A percentile compares a stretch with the other conserved stretches of the same genome.
Conservation (phyloP, 2,113 vertebrate genomes). For the Peucedramus taeniatus region DNA sequence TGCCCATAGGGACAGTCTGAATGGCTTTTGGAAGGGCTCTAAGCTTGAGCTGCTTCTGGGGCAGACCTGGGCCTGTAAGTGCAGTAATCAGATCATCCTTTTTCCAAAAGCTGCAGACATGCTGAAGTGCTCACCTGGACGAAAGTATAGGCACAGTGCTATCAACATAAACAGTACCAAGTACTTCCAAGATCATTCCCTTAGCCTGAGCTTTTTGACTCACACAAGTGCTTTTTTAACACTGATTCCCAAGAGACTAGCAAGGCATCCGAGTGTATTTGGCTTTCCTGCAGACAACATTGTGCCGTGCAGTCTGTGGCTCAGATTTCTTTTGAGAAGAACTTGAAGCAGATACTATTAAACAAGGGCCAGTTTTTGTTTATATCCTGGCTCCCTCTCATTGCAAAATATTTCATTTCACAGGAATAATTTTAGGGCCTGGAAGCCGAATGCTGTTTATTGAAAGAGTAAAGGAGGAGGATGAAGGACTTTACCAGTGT, state of each 20-base stretch:
- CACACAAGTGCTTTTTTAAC: neutral
- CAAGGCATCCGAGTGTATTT: neutral
- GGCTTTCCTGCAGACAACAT: neutral
- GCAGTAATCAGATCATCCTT: neutral
- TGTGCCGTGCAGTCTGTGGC: neutral
- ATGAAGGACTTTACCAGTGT: slow-evolving; percentile 89
- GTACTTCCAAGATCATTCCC: neutral
- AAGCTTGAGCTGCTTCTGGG: neutral
- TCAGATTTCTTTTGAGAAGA: slow-evolving; percentile 5
- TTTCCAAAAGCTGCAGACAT: neutral
- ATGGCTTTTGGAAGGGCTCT: neutral
- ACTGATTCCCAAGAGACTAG: neutral
- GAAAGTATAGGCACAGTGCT: neutral
- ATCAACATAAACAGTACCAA: neutral
- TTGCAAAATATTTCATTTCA: slow-evolving; percentile 60
- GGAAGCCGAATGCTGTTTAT: slow-evolving; percentile 86
- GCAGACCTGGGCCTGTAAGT: neutral
- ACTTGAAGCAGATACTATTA: slow-evolving; percentile 38
- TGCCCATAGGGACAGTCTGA: neutral
- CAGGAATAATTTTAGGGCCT: slow-evolving; percentile 86
- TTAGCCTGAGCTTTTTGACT: neutral
- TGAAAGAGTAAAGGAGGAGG: slow-evolving; percentile 86
- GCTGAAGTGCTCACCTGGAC: neutral
- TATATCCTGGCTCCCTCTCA: slow-evolving; percentile 48
- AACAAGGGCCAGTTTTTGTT: slow-evolving; percentile 38